phyloP scores from a whole-genome alignment of 2,113 vertebrate species.

The Fregetta grallaria region DNA sequence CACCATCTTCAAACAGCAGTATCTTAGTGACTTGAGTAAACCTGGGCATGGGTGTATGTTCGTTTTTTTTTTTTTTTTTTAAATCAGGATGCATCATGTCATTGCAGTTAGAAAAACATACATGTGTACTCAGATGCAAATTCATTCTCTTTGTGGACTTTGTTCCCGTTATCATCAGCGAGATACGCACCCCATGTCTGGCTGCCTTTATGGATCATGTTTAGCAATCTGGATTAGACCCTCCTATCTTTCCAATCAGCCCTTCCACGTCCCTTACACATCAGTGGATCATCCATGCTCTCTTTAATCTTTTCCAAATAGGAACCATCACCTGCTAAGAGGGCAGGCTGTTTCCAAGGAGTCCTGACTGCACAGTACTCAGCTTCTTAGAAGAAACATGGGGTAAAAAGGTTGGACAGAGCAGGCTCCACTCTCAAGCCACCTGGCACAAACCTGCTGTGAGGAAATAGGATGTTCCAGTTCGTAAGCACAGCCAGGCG shows the following conservation, averaged over 20 bases:
- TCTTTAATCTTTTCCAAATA: background rate
- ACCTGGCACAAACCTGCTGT: background rate
- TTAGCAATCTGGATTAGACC: background rate
- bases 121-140: background rate
- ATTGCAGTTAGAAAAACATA: background rate
- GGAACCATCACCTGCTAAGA: background rate
- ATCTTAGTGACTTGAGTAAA: background rate
- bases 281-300: background rate
- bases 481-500: background rate
- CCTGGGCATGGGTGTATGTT: background rate
- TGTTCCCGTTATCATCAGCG: rapidly evolving
- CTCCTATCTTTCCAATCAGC: background rate
- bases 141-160: background rate
- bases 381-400: background rate
- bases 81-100: background rate
- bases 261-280: background rate
- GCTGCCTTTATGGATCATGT: background rate
- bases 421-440: background rate
- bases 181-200: background rate
- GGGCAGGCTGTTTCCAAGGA: background rate
- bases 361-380: background rate
- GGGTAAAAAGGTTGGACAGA: background rate
- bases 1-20: background rate
- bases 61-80: rapidly evolving
- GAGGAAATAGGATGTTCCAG: background rate